Evolutionary conservation across 2,113 vertebrate species (phyloP).

Genomic region (Montifringilla adamsi): DNA sequence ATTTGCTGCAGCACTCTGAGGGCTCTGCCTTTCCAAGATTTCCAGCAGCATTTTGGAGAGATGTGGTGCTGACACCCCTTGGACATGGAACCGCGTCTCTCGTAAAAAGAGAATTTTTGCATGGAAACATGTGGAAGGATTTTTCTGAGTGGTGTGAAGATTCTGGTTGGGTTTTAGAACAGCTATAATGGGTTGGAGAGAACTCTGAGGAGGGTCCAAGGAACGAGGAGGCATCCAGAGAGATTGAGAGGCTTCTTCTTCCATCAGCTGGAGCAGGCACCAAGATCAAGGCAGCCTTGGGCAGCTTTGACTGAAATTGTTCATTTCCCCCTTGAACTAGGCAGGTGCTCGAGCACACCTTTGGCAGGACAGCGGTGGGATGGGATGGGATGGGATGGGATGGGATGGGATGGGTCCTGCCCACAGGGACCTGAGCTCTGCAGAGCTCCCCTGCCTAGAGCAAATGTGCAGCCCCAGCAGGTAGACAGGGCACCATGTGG

Average conservation of each 20-base stretch:
- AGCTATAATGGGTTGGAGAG: neutral
- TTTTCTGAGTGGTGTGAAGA: neutral
- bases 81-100: rapidly evolving
- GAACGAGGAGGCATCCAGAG: neutral
- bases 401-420: neutral
- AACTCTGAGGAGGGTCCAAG: neutral
- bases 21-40: neutral
- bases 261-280: rapidly evolving
- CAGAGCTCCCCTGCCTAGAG: neutral
- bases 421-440: rapidly evolving
- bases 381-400: neutral
- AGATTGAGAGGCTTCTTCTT: neutral
- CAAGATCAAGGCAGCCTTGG: neutral
- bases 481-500: neutral
- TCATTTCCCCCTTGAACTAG: neutral
- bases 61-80: neutral
- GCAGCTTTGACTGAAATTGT: neutral
- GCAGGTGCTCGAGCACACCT: neutral
- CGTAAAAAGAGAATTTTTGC: neutral
- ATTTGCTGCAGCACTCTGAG: neutral
- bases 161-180: neutral
- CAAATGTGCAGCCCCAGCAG: neutral
- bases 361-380: neutral
- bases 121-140: neutral
- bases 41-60: neutral